phyloP scores from a whole-genome alignment of 2,888 invertebrate species.

The Dendrolimus houi region DNA sequence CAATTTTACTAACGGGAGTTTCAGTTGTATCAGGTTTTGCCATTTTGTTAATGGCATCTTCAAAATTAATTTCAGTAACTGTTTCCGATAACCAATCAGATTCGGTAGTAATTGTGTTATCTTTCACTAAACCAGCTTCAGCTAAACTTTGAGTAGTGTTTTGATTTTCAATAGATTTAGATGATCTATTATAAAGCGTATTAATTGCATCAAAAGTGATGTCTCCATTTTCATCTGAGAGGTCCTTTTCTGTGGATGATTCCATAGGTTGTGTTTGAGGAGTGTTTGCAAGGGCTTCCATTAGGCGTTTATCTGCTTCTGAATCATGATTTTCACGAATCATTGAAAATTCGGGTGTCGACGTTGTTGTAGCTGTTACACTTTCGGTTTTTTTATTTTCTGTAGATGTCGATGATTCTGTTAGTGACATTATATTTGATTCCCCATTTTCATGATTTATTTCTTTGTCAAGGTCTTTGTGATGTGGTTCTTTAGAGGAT shows the following conservation, averaged over 20 bases:
- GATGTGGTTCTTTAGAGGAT: neutral
- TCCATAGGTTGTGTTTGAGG: constrained; percentile 15
- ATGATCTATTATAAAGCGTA: constrained; percentile 50
- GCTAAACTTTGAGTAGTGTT: constrained; percentile 18
- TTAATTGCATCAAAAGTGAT: constrained; percentile 55
- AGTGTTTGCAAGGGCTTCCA: constrained; percentile 29
- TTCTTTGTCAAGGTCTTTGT: neutral
- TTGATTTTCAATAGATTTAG: constrained; percentile 43
- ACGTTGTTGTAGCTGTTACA: constrained; percentile 4
- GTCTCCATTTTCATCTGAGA: constrained; percentile 33
- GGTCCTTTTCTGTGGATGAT: constrained; percentile 19
- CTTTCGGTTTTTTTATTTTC: neutral
- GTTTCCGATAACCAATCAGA: constrained; percentile 58
- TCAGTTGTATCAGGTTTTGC: constrained; percentile 42
- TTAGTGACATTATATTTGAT: neutral
- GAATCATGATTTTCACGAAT: constrained; percentile 22
- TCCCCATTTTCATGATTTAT: neutral
- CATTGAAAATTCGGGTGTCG: constrained; percentile 27
- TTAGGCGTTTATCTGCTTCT: constrained; percentile 29
- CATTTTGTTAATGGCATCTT: constrained; percentile 41
- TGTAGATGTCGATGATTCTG: neutral
- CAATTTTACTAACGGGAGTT: constrained; percentile 30
- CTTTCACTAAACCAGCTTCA: constrained; percentile 17
- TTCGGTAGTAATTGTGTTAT: constrained; percentile 29
- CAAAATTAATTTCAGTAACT: constrained; percentile 48